phyloP scores from a whole-genome alignment of 2,888 invertebrate species.

The Agonopterix subpropinquella region DNA sequence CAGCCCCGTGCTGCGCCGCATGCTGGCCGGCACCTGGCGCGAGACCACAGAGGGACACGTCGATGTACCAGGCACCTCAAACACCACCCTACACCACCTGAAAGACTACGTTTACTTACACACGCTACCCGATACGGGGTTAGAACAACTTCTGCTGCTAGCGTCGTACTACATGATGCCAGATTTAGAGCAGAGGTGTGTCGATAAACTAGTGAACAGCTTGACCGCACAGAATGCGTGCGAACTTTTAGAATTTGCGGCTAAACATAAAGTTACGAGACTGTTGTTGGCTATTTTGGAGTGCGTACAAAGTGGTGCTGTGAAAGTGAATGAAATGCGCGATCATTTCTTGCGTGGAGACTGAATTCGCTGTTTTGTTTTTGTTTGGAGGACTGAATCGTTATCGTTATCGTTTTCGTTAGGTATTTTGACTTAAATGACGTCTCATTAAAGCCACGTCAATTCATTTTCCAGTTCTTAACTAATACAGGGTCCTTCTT shows the following conservation, averaged over 20 bases:
- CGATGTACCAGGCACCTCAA: constrained; percentile 31
- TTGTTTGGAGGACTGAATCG: no score
- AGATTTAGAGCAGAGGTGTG: constrained; percentile 37
- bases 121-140: constrained; percentile 27
- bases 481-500: no score
- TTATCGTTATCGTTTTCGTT: no score
- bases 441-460: no score
- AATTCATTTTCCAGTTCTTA: no score
- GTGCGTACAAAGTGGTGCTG: constrained; percentile 24
- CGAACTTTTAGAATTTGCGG: constrained; percentile 37
- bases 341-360: constrained; percentile 14
- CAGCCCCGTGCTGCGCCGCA: constrained; percentile 36
- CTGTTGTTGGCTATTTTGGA: constrained; percentile 33
- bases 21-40: constrained; percentile 39
- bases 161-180: constrained; percentile 42
- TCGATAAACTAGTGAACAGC: constrained; percentile 26
- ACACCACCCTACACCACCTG: constrained; percentile 30
- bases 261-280: constrained; percentile 29
- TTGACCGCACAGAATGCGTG: constrained; percentile 21
- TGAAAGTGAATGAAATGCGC: constrained; percentile 29
- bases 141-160: constrained; percentile 35
- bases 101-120: constrained; percentile 41
- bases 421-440: no score
- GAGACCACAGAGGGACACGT: constrained; percentile 34
- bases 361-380: neutral